Evolutionary conservation across 1,140 invertebrate genomes (phyloP), one percentile per base, ranked within the genome.

Genomic region (Proctacanthus coquilletti): DNA sequence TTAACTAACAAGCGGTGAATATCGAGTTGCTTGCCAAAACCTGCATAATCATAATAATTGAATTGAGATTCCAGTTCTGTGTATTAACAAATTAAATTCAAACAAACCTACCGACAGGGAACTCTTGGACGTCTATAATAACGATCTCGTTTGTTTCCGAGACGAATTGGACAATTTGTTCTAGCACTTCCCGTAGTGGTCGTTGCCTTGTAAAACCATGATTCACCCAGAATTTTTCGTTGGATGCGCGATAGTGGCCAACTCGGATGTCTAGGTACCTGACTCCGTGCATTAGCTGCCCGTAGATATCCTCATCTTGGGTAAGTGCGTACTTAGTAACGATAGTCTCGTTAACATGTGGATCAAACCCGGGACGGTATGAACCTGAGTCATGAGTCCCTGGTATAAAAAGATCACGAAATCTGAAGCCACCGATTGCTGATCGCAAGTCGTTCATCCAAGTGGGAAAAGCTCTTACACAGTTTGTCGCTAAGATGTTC

Each of bases 311-410:
- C 38, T 73, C 67, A 41, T 75, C 71, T 57, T 76, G 65, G 5
- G 64, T 66, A 1, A 71, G 56, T 3, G 65, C 53, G 20, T 66
- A 68, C 42, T 60, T 64, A 0, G 62, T 60, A 0, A 70, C 50
- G 2, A 68, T 21, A 33, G 50, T 60, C 20, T 65, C 63, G 1
- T 43, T 44, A 2, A 42, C 36, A 11, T 48, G 30, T 0, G 51
- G 44, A 19, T 59, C 49, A 21, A 62, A 51, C 43, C 66, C 60
- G n/a, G 58, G 48, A 3, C 56, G 52, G 45, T 71, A 74, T 3
- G 70, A 62, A 9, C 70, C 73, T 2, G 75, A 71, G 42, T 78
- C 70, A 43, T 78, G 75, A 3, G 71, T 71, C 9, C 75, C 75
- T 0, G 74, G 74, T 34, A 78, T 52, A 40, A 74, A 71, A 2